Conservation (phyloP, 2,888 invertebrate genomes). For the Netelia fuscicornis region DNA sequence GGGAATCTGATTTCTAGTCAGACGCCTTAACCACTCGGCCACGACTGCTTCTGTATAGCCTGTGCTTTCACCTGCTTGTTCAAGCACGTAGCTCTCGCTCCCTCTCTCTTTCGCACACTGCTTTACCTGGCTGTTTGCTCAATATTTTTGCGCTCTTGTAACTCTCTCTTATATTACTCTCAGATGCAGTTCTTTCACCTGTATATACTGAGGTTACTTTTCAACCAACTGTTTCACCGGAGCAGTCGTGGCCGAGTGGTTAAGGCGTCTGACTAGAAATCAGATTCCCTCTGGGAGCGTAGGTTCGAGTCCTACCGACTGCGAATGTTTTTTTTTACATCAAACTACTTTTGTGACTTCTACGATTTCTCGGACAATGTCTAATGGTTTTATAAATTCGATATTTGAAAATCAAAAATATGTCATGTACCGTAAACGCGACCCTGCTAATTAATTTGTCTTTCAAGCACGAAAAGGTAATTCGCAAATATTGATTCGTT, state of each 20-base stretch:
- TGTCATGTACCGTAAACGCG: too few relatives aligned
- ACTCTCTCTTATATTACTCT: constrained; percentile 10
- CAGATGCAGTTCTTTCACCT: constrained; percentile 30
- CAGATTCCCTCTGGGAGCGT: constrained; percentile 96
- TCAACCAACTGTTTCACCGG: constrained; percentile 67
- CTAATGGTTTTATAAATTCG: neutral
- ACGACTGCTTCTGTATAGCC: constrained; percentile 87
- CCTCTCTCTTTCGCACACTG: too few relatives aligned
- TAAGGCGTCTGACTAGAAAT: constrained; percentile 96
- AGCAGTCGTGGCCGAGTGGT: constrained; percentile 94
- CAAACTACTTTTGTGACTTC: neutral
- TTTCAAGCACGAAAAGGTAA: too few relatives aligned
- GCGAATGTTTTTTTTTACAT: constrained; percentile 84
- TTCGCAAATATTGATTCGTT: too few relatives aligned
- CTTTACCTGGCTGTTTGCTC: neutral
- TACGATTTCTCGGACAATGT: neutral
- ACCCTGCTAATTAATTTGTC: too few relatives aligned
- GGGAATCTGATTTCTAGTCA: constrained; percentile 96
- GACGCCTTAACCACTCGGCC: constrained; percentile 96
- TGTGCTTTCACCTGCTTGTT: constrained; percentile 53
- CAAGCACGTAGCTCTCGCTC: neutral
- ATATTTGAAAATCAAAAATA: neutral
- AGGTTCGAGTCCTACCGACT: constrained; percentile 96
- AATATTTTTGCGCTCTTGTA: constrained; percentile 21
- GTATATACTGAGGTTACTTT: constrained; percentile 1